A percentile compares a stretch with the other conserved stretches of the same genome.
phyloP scores from a whole-genome alignment of 2,797 vertebrate genomes.

The Rhadinocentrus ornatus region DNA sequence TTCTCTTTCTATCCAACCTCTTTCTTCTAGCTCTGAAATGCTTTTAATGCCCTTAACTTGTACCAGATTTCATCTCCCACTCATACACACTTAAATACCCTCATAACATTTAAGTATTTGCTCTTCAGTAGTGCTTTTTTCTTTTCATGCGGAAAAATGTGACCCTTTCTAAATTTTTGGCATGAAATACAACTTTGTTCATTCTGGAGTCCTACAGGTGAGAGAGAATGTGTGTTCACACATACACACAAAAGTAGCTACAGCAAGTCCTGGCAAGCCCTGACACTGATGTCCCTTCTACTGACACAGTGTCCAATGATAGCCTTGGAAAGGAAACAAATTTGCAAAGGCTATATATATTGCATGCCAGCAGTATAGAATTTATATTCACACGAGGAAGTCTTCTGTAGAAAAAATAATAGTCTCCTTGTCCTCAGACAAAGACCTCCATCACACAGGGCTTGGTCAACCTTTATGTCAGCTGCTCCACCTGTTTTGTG shows the following conservation, averaged over 20 bases:
- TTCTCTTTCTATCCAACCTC: slow-evolving; percentile 13
- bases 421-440: slow-evolving; percentile 20
- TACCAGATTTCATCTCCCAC: slow-evolving; percentile 22
- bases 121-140: not conserved
- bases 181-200: not conserved
- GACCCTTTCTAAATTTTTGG: not conserved
- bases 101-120: slow-evolving; percentile 12
- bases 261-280: slow-evolving; percentile 65
- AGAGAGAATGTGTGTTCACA: slow-evolving; percentile 7
- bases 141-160: not conserved
- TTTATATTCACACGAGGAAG: slow-evolving; percentile 58
- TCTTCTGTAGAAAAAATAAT: slow-evolving; percentile 53
- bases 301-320: slow-evolving; percentile 66
- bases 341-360: slow-evolving; percentile 53
- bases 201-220: slow-evolving; percentile 5
- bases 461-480: slow-evolving; percentile 38
- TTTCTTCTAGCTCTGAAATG: slow-evolving; percentile 12
- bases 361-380: slow-evolving; percentile 47
- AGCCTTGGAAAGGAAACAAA: slow-evolving; percentile 62
- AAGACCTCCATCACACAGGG: slow-evolving; percentile 27
- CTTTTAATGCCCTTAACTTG: slow-evolving; percentile 1
- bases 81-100: slow-evolving; percentile 17
- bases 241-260: slow-evolving; percentile 21
- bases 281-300: slow-evolving; percentile 40
- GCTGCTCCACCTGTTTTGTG: slow-evolving; percentile 50